Evolutionary conservation across 2,797 vertebrate genomes (phyloP).

Genomic region (Macrochelys suwanniensis): DNA sequence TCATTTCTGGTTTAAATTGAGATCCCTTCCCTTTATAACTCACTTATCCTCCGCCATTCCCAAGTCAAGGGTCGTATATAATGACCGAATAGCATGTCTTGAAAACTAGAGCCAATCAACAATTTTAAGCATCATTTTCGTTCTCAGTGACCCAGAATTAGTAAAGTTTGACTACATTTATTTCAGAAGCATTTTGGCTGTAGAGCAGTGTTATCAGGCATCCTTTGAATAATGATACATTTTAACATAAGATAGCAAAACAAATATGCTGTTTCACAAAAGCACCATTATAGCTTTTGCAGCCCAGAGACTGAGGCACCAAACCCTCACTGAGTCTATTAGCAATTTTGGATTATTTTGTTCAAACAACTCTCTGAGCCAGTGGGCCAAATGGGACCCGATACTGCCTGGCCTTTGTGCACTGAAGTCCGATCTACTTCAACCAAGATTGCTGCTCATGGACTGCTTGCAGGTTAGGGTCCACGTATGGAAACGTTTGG

Average conservation of each 20-base stretch:
- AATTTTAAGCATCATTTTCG: too few relatives aligned
- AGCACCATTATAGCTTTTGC: conserved; percentile 9
- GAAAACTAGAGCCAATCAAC: too few relatives aligned
- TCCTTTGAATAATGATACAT: conserved; percentile 41
- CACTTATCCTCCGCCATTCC: too few relatives aligned
- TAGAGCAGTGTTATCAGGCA: too few relatives aligned
- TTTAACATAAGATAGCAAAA: conserved; percentile 55
- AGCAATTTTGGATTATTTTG: not conserved
- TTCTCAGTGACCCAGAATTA: too few relatives aligned
- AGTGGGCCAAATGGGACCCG: accelerated
- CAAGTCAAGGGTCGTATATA: too few relatives aligned
- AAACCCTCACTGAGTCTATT: not conserved
- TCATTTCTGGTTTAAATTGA: too few relatives aligned
- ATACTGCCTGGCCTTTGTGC: not conserved
- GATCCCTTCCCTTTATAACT: too few relatives aligned
- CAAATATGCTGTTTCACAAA: conserved; percentile 26
- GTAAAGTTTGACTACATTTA: too few relatives aligned
- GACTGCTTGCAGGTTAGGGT: accelerated
- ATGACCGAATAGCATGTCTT: too few relatives aligned
- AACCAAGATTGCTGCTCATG: not conserved
- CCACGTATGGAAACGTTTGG: not conserved
- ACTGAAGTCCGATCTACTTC: not conserved
- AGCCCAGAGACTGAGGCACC: not conserved
- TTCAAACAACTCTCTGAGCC: not conserved
- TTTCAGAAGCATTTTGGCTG: too few relatives aligned